Evolutionary conservation across 64 coral and sea anemone genomes (phyloP), one percentile per base, ranked within the genome.

Genomic region (Dendronephthya gigantea): DNA sequence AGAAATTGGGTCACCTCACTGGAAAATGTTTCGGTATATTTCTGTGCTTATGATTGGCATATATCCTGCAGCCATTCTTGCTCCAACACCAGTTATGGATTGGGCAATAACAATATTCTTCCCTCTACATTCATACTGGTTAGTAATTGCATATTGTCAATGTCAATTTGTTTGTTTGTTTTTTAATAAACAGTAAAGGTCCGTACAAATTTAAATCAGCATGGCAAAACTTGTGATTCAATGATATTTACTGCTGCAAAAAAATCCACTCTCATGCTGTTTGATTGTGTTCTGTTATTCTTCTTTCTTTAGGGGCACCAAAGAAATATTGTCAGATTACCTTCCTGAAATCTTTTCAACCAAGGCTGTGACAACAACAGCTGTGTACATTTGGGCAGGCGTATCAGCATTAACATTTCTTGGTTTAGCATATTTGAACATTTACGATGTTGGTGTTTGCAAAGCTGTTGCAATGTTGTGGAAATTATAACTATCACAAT

Each of bases 121-220:
- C 32, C 72, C 72, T 79, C 29, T 79, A 79, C 72, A 79, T 34
- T 79, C 72, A 34, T 79, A 79, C 72, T 79, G 72, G 72, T 79
- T 36, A 12, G 72, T 79, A 0, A 8, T 28, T 19, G 5, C n/a
- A 27, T 62, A n/a, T 62, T 52, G 25, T 9, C 7, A 23, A 27
- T n/a, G 17, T 62, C 19, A 17, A 62, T 62, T 17, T 9, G 11
- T 45, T 45, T 45, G 11, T 45, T 45, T 45, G 11, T 45, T 45
- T 45, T 45, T 45, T n/a, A n/a, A n/a, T n/a, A n/a, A n/a, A n/a
- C n/a, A n/a, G n/a, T n/a, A n/a, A n/a, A n/a, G n/a, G n/a, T n/a
- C n/a, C n/a, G n/a, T n/a, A n/a, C n/a, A n/a, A n/a, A n/a, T n/a
- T n/a, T n/a, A n/a, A n/a, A n/a, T n/a, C n/a, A n/a, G n/a, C n/a